Conservation (phyloP, 2,113 vertebrate species). For the Camelus dromedarius region DNA sequence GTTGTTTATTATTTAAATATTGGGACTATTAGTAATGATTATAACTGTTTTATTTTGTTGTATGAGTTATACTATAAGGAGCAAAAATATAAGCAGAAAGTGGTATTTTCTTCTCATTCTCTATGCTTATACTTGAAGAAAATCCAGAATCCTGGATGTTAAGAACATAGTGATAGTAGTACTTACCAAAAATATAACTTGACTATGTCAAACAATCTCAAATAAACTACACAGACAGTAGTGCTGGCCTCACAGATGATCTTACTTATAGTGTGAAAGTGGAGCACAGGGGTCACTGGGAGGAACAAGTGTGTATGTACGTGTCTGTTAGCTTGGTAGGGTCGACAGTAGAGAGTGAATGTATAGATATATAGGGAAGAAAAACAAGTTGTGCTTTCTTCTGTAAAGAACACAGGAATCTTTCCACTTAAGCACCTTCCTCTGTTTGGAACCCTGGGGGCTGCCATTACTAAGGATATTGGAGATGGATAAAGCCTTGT, state of each 20-base stretch:
- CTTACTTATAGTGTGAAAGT: neutral
- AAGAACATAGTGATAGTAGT: neutral
- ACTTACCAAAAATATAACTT: neutral
- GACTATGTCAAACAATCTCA: neutral
- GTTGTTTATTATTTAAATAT: neutral
- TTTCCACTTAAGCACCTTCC: neutral
- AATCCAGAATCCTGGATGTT: neutral
- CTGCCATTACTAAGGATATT: neutral
- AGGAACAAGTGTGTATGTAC: neutral
- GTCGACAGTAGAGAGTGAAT: neutral
- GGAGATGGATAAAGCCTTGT: neutral
- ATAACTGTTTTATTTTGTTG: neutral
- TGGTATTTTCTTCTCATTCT: neutral
- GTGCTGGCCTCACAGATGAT: neutral
- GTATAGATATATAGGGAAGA: neutral
- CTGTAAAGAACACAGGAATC: neutral
- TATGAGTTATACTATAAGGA: neutral
- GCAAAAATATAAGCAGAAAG: neutral
- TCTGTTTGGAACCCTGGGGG: neutral
- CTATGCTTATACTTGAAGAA: neutral
- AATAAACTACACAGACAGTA: neutral
- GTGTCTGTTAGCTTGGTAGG: neutral
- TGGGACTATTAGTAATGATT: neutral
- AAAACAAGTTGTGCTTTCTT: neutral
- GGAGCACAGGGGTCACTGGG: neutral